These are phyloP conservation scores for Stegastes partitus DNA, from an alignment of 2,113 vertebrate genomes.

Conservation along the genomic window DNA sequence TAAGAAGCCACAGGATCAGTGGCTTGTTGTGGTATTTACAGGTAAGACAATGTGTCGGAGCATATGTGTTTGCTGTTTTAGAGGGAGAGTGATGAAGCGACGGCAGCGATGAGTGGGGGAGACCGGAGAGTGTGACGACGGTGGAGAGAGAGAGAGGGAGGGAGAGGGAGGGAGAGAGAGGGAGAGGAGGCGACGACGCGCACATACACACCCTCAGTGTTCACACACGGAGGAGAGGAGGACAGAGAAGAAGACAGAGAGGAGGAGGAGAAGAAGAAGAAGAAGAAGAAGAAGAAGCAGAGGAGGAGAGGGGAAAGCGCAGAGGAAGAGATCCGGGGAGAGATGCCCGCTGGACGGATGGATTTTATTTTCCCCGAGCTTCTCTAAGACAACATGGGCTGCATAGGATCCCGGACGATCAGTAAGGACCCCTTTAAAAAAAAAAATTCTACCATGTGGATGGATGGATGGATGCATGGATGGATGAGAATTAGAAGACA, in stretches of 20 bases:
- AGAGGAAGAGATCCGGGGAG: conserved; percentile 30
- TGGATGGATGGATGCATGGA: neutral
- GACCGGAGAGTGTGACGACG: conserved; percentile 35
- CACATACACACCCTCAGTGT: conserved; percentile 54
- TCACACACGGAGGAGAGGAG: conserved; percentile 63
- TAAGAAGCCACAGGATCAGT: too few species aligned
- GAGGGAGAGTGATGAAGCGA: conserved; percentile 18
- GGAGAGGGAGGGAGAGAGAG: conserved; percentile 15
- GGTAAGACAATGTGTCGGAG: neutral
- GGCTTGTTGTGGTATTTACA: neutral
- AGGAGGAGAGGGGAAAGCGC: conserved; percentile 19
- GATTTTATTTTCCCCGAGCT: conserved; percentile 77
- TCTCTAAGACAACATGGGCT: conserved; percentile 85
- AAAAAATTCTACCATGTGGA: conserved; percentile 46
- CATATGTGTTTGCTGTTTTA: neutral
- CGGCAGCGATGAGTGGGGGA: conserved; percentile 27
- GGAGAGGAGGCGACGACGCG: conserved; percentile 43
- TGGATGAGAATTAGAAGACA: neutral
- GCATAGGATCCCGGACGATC: conserved; percentile 87
- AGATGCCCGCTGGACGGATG: conserved; percentile 80
- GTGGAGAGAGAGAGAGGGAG: conserved; percentile 11
- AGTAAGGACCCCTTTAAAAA: conserved; percentile 78
- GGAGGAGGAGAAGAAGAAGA: conserved; percentile 35
- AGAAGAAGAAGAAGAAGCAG: conserved; percentile 23
- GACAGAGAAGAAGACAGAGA: conserved; percentile 48